phyloP scores from a whole-genome alignment of 2,113 vertebrate species.

The Nothobranchius kuhntae region DNA sequence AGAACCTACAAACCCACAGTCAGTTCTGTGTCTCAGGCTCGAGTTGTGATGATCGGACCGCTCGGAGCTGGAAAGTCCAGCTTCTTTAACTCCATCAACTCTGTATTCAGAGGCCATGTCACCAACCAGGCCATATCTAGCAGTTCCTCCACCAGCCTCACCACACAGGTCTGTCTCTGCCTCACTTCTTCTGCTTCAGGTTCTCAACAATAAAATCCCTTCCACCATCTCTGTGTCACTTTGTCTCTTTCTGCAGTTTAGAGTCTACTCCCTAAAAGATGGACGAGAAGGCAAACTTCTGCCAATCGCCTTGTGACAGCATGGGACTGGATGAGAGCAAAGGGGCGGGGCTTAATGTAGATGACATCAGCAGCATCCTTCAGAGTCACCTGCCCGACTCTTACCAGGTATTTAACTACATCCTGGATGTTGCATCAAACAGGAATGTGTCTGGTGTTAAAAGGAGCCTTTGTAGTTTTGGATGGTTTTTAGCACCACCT shows the following conservation, averaged over 20 bases:
- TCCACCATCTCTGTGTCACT: background rate
- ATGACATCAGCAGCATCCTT: conserved; percentile 68
- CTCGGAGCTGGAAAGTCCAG: conserved; percentile 40
- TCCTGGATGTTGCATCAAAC: background rate
- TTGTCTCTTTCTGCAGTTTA: conserved; percentile 36
- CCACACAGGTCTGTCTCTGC: conserved; percentile 43
- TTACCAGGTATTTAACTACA: conserved; percentile 48
- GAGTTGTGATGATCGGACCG: conserved; percentile 1
- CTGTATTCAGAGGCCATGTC: conserved; percentile 58
- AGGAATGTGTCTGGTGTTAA: too few relatives aligned
- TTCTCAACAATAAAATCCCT: too few relatives aligned
- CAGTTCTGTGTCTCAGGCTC: conserved; percentile 28
- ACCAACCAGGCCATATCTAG: conserved; percentile 59
- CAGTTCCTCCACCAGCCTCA: conserved; percentile 49
- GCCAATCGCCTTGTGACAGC: conserved; percentile 64
- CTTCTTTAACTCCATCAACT: conserved; percentile 65
- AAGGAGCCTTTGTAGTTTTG: too few relatives aligned
- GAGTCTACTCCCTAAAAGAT: conserved; percentile 48
- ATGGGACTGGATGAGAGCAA: conserved; percentile 75
- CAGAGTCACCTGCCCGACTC: conserved; percentile 50
- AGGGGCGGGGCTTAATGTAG: conserved; percentile 60
- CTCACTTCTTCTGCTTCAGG: background rate
- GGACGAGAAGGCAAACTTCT: conserved; percentile 46
- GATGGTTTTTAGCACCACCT: too few relatives aligned
- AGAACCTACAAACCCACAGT: conserved; percentile 16